A percentile compares a stretch with the other conserved stretches of the same genome.
These are phyloP conservation scores for Didymodactylos carnosus DNA, from an alignment of 2,888 invertebrate genomes.

Conservation along the genomic window DNA sequence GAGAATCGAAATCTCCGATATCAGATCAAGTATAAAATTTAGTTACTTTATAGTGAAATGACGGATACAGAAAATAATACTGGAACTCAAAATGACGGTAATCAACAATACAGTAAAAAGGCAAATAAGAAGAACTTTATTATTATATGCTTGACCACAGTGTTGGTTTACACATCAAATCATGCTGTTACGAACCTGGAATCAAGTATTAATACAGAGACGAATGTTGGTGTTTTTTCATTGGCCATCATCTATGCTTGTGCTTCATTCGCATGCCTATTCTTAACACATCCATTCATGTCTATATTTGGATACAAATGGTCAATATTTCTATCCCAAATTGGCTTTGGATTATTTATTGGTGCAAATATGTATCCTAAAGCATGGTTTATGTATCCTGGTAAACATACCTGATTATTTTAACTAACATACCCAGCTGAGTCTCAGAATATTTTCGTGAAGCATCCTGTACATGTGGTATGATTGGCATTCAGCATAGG, in stretches of 20 bases:
- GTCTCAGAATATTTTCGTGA: not conserved
- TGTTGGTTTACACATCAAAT: not conserved
- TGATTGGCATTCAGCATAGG: too few relatives aligned
- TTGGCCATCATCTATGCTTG: not conserved
- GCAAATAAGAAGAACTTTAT: not conserved
- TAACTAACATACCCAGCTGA: not conserved
- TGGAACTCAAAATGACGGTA: too few relatives aligned
- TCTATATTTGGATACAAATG: not conserved
- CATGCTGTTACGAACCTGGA: not conserved
- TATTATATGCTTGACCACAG: not conserved
- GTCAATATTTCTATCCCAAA: not conserved
- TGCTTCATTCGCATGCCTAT: not conserved
- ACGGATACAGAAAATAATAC: too few relatives aligned
- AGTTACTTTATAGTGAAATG: too few relatives aligned
- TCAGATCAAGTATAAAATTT: too few relatives aligned
- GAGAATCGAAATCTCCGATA: too few relatives aligned
- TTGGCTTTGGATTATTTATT: not conserved
- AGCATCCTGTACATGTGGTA: not conserved
- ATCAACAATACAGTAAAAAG: too few relatives aligned
- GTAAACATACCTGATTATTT: too few relatives aligned
- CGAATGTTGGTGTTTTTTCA: not conserved
- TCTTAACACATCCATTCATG: not conserved
- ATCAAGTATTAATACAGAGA: not conserved
- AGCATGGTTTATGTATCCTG: not conserved
- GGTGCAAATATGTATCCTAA: not conserved